Evolutionary conservation across 2,113 vertebrate species (phyloP).

Genomic region (Eulacestoma nigropectus): DNA sequence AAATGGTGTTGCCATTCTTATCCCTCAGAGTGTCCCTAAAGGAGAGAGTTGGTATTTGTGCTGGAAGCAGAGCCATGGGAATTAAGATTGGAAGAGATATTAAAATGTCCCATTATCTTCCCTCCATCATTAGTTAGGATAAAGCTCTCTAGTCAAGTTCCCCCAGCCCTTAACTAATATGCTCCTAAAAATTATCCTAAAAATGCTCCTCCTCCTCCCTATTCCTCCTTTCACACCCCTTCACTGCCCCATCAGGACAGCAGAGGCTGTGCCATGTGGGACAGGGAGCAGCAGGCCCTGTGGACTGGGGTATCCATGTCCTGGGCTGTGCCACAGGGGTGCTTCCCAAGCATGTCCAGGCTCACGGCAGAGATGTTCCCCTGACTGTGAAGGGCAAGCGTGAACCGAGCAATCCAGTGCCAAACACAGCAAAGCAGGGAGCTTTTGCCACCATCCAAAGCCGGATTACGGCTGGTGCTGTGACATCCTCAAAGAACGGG

Average conservation of each 20-base stretch:
- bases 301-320: fast-evolving
- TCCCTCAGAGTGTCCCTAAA: background rate
- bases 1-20: background rate
- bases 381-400: fast-evolving
- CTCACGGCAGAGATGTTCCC: fast-evolving
- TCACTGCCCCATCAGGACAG: background rate
- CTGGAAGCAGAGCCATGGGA: background rate
- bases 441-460: background rate
- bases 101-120: background rate
- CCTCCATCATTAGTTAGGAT: background rate
- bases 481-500: background rate
- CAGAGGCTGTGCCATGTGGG: background rate
- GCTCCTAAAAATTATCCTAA: background rate
- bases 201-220: no score
- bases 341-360: background rate
- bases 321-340: fast-evolving
- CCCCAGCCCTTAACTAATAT: background rate
- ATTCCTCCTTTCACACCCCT: background rate
- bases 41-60: background rate
- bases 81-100: background rate
- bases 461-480: background rate
- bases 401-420: background rate
- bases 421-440: background rate
- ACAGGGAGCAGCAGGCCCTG: background rate
- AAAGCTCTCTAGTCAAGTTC: background rate